Base-by-base conservation (phyloP, 2,113 vertebrate species). In the Dendropsophus ebraccatus region DNA sequence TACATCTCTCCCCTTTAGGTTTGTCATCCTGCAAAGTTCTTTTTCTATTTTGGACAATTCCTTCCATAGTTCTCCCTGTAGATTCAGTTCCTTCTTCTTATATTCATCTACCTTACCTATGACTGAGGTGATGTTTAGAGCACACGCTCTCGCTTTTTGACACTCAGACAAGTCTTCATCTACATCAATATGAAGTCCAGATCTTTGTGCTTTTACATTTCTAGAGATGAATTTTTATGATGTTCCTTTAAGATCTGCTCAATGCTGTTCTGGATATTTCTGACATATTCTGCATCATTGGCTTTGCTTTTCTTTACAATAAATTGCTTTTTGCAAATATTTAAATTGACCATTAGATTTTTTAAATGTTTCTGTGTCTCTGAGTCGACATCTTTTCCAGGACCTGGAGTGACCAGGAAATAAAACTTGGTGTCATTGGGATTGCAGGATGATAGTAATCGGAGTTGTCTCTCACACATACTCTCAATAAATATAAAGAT, bases 381-480 rank as follows among this genome's bases (percentile, higher is more conserved):
- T 60, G 88, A 89, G 1, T 85, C 87, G 4, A 90, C 90, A 1
- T 88, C 88, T 0, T 89, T 90, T 84, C 88, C 90, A 0, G 88
- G 88, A 85, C 88, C 91, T 32, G 88, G 87, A 79, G 81, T 92
- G 35, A 92, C 70, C 50, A 92, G 89, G 62, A 93, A 91, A 77
- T 47, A 93, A 87, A 84, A 92, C 17, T 88, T 89, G 0, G 91
- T 87, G 56, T 87, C 73, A 0, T 89, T 85, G 1, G 88, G 88
- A 23, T 4, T 17, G 25, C n/a, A 75, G 32, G 50, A 37, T 28
- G 72, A 87, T 1, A 47, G 10, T 47, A 47, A 47, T 47, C 45
- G 4, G 78, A 90, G n/a, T n/a, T n/a, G n/a, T n/a, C n/a, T n/a
- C n/a, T n/a, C n/a, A n/a, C n/a, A n/a, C n/a, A n/a, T n/a, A n/a